phyloP scores from a whole-genome alignment of 1,140 invertebrate genomes.

The Rhyzopertha dominica region DNA sequence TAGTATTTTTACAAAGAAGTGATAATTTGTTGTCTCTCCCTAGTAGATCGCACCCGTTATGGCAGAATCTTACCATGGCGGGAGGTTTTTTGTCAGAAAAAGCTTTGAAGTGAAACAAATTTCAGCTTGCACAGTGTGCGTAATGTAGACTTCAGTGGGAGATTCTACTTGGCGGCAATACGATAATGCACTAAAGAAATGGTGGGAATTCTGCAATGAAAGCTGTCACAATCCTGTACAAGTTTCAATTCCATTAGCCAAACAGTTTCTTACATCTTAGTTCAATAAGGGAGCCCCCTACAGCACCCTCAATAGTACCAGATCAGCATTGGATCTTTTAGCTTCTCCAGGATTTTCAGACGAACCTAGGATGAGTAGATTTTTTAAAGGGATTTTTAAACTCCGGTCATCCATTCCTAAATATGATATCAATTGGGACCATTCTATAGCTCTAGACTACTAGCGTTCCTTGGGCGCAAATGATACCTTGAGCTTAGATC shows the following conservation, averaged over 20 bases:
- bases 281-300: slow-evolving; percentile 12
- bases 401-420: slow-evolving; percentile 5
- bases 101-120: no score
- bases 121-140: no score
- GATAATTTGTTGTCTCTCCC: slow-evolving; percentile 5
- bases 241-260: neutral
- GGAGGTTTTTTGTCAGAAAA: slow-evolving; percentile 8
- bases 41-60: neutral
- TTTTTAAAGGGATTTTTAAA: slow-evolving; percentile 14
- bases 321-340: slow-evolving; percentile 7
- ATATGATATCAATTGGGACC: slow-evolving; percentile 13
- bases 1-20: slow-evolving; percentile 5
- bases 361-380: slow-evolving; percentile 5
- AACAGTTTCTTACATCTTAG: slow-evolving; percentile 9
- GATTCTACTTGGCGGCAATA: neutral
- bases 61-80: neutral
- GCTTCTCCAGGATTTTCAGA: neutral
- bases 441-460: slow-evolving; percentile 2
- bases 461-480: no score
- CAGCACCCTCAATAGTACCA: slow-evolving; percentile 7
- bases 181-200: slow-evolving; percentile 3
- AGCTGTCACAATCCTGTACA: slow-evolving; percentile 2
- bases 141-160: no score
- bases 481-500: neutral
- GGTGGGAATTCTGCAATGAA: slow-evolving; percentile 10